Evolutionary conservation across 2,797 vertebrate species (phyloP), one percentile per base, ranked within the genome.

Genomic region (Halcyon badia): DNA sequence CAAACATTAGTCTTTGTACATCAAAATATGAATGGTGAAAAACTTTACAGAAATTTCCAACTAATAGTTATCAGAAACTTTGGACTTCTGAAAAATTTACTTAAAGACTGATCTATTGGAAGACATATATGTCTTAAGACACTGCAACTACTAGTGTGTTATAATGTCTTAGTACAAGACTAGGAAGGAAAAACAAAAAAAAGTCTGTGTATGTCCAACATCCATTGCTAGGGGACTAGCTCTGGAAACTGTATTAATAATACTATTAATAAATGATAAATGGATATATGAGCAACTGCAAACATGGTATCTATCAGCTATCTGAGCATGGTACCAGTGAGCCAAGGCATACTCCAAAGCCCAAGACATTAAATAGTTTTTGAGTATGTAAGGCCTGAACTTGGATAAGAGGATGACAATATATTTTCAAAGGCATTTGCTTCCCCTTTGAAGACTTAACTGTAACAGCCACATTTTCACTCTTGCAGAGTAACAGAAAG

Each of bases 31-130:
- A 84, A 51, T 8, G 15, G 17, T 14, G 2, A 80, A 87, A 72
- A 87, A 6, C 25, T 70, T 89, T 28, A 69, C 52, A 80, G 52
- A 70, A 60, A 69, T 76, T 90, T 61, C 49, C 28, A 61, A 77
- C 72, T 78, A 57, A 37, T 91, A 96, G 93, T 90, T 75, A 86
- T n/a, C 64, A 48, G 2, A 37, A 78, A 80, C 41, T 83, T 91
- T 33, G 25, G 30, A 31, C 24, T 83, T 4, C 5, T 62, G 19
- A 41, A 94, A 76, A 73, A 77, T 48, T 31, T 51, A 39, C 54
- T 58, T n/a, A 10, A 85, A 82, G 87, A 51, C 14, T 73, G 28
- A 44, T 66, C 14, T 66, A 3, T 8, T 49, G 37, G 35, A 14
- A 52, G 28, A n/a, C 18, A 5, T 11, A 2, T 28, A 4, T 11